Percentiles rank a stretch among this genome's conserved stretches.
These are phyloP conservation scores for Drosophila teissieri DNA, from an alignment of 1,140 invertebrate genomes.

Conservation along the genomic window DNA sequence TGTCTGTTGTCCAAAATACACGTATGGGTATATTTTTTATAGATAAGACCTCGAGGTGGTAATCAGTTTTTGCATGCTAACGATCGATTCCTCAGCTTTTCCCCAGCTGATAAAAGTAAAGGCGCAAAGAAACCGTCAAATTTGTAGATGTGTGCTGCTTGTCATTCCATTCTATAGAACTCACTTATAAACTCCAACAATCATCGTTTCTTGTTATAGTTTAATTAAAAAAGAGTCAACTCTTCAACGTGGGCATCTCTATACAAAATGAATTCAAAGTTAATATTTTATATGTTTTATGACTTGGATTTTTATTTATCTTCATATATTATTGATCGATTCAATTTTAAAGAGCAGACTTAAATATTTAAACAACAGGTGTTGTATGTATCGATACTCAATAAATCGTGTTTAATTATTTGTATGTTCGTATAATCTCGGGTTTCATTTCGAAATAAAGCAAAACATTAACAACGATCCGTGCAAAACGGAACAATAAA, in stretches of 20 bases:
- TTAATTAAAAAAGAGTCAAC: not conserved
- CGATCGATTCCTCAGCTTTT: constrained; percentile 25
- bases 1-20: constrained; percentile 3
- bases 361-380: not conserved
- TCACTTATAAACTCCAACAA: not conserved
- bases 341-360: not conserved
- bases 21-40: constrained; percentile 9
- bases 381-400: not conserved
- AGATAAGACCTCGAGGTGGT: constrained; percentile 33
- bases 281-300: no score
- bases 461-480: not conserved
- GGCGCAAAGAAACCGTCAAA: constrained; percentile 6
- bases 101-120: constrained; percentile 17
- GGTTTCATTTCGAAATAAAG: not conserved
- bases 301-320: no score
- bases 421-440: constrained; percentile 1
- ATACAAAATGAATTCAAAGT: no score
- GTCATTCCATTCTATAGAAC: not conserved
- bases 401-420: not conserved
- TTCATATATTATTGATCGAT: no score
- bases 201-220: not conserved
- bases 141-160: not conserved
- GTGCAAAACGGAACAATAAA: constrained; percentile 1
- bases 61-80: constrained; percentile 6
- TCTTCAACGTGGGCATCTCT: not conserved